Evolutionary conservation across 2,113 vertebrate species (phyloP).

Genomic region (Oceanites oceanicus): DNA sequence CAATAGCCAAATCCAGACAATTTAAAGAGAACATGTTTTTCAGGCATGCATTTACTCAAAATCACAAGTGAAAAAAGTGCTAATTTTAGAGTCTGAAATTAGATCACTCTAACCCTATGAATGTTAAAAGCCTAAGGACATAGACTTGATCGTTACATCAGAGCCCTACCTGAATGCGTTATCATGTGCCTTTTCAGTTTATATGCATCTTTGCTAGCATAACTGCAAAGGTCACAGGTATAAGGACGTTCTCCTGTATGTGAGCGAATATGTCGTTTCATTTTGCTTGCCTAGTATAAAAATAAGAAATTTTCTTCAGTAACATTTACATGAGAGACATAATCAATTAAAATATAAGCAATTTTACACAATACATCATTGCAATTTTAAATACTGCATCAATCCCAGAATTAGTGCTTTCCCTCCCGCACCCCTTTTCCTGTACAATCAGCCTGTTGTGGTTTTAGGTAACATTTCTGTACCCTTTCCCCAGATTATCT

Average conservation of each 20-base stretch:
- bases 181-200: conserved; percentile 75
- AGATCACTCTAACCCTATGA: neutral
- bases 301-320: neutral
- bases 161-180: conserved; percentile 69
- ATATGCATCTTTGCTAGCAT: conserved; percentile 69
- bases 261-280: conserved; percentile 64
- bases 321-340: neutral
- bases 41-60: neutral
- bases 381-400: neutral
- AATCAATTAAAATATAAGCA: neutral
- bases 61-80: neutral
- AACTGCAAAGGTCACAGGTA: conserved; percentile 65
- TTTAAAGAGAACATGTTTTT: neutral
- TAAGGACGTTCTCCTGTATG: conserved; percentile 75
- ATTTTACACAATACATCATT: neutral
- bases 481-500: neutral
- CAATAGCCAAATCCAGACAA: neutral
- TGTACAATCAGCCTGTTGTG: neutral
- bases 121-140: neutral
- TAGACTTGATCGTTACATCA: neutral
- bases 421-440: neutral
- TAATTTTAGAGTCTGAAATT: neutral
- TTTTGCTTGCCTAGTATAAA: conserved; percentile 66
- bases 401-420: neutral
- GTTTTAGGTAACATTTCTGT: neutral